Evolutionary conservation across 2,113 vertebrate species (phyloP).

Genomic region (Apaloderma vittatum): DNA sequence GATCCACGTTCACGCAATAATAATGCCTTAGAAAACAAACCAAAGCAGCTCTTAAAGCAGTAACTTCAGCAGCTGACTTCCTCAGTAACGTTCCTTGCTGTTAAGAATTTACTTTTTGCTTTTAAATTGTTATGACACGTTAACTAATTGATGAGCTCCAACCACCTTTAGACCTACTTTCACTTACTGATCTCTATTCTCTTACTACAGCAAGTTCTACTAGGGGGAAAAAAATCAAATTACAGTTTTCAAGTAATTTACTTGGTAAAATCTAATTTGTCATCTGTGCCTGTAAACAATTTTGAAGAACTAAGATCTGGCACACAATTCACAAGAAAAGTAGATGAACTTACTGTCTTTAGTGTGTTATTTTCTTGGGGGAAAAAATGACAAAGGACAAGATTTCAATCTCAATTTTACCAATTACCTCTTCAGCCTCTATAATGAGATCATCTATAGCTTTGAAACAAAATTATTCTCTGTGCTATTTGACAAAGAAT

Average conservation of each 20-base stretch:
- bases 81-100: not conserved
- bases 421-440: not conserved
- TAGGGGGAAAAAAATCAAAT: not conserved
- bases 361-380: not conserved
- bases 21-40: not conserved
- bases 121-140: not conserved
- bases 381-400: not conserved
- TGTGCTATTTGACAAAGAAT: not conserved
- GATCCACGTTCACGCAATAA: not conserved
- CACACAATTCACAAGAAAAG: not conserved
- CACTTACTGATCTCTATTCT: not conserved
- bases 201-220: not conserved
- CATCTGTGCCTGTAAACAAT: not conserved
- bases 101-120: not conserved
- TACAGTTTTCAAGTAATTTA: slow-evolving; percentile 6
- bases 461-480: not conserved
- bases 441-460: not conserved
- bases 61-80: not conserved
- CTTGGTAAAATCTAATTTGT: not conserved
- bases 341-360: not conserved
- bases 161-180: not conserved
- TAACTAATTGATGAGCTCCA: not conserved
- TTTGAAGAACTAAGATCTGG: not conserved
- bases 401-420: not conserved
- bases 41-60: not conserved